These are phyloP conservation scores for Phalacrocorax brasilianus DNA, from an alignment of 2,113 vertebrate species.

Conservation along the genomic window DNA sequence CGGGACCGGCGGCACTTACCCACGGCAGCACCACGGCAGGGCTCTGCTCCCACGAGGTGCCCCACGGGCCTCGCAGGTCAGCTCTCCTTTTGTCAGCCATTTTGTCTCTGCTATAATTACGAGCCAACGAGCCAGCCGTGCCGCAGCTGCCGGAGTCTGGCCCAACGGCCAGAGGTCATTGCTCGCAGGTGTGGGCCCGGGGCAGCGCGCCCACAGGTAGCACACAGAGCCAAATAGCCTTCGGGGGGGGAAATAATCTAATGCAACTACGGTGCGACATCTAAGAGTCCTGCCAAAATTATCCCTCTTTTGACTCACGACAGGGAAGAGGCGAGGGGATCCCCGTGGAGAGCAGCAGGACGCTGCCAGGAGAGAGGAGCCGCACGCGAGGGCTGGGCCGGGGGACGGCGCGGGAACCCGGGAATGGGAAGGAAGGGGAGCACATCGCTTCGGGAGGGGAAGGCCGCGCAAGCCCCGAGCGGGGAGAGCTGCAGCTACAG, in stretches of 20 bases:
- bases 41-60: fast-evolving
- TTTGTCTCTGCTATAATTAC: not conserved
- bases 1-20: not conserved
- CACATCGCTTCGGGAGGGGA: fast-evolving
- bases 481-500: fast-evolving
- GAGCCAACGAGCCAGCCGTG: fast-evolving
- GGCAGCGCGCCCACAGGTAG: not conserved
- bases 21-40: fast-evolving
- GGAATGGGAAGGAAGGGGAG: fast-evolving
- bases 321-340: not conserved
- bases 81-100: fast-evolving
- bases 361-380: not conserved
- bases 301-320: fast-evolving
- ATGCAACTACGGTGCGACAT: not conserved
- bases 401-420: fast-evolving
- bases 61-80: fast-evolving
- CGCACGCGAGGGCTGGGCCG: fast-evolving
- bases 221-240: fast-evolving
- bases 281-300: not conserved
- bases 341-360: too few species aligned
- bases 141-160: not conserved
- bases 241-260: fast-evolving
- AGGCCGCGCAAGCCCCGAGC: fast-evolving
- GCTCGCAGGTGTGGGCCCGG: not conserved
- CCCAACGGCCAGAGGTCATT: fast-evolving